Base-by-base conservation (phyloP, 2,888 invertebrate genomes). In the Caenorhabditis uteleia region DNA sequence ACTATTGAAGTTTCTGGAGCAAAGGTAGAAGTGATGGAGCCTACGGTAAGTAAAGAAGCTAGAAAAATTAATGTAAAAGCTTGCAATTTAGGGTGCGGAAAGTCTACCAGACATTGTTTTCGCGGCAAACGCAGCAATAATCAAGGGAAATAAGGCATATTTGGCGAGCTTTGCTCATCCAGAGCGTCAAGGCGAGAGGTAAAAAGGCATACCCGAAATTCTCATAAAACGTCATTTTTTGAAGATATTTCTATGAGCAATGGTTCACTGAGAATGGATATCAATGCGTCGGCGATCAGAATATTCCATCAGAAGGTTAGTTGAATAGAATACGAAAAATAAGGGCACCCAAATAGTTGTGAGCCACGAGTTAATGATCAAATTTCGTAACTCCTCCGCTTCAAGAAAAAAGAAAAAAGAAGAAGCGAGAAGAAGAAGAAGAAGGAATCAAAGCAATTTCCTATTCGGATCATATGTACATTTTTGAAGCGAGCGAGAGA, bases 91-190 rank as follows among this genome's bases (percentile, higher is more conserved):
- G 78, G 78, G 76, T 18, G 78, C 80, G 18, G 74, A 74, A 47
- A 65, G 74, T 43, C 75, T 75, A 27, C 82, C 82, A 5, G 82
- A 82, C 55, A 71, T 82, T 66, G 82, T 83, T 26, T 82, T 82
- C 49, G 66, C 79, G 10, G 82, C 82, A 3, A 82, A 82, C 54
- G 82, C 82, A 7, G 82, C 78, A 16, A 75, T 79, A 16, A 67
- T 82, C 18, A 68, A 74, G n/a, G 76, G 75, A 34, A 77, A 77
- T 44, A 66, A 64, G 42, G 81, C 80, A 6, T 83, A 79, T 53
- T 46, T 82, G 16, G 74, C 82, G n/a, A 78, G 80, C 49, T 82
- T 82, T 43, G 69, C 71, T 5, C 74, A 81, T 47, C 74, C 74
- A 21, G 80, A 82, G 56, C 66, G 82, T 25, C 70, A 78, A 54